Base-by-base conservation (phyloP, 2,113 vertebrate genomes). In the Terrapene triunguis region DNA sequence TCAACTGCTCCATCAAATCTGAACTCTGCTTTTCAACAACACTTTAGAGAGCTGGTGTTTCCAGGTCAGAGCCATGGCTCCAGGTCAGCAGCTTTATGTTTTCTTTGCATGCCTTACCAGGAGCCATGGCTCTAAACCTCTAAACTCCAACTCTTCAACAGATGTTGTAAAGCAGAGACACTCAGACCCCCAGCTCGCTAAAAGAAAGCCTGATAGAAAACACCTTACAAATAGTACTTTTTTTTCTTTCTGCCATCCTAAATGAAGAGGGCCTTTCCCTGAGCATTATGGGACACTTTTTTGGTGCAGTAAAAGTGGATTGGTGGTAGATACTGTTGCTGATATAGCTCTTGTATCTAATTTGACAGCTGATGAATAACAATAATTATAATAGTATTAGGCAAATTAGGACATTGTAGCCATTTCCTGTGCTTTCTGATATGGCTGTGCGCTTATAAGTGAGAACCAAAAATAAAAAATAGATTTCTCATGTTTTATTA, bases 401-500 rank as follows among this genome's bases (percentile, higher is more conserved):
- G 6, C 24, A 81, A n/a, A 76, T 87, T 54, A 54, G 24, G 6
- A 12, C 79, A 32, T 55, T 59, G 13, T 95, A 94, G 8, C 3
- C 9, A 50, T 94, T 94, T 90, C 27, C 55, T 93, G 3, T 85
- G 29, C 3, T 55, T 69, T 93, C 5, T 84, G 24, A 62, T 82
- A 80, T 25, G 11, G 5, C 1, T 55, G 59, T 48, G 38, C 51
- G 3, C n/a, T 92, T 72, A 10, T 79, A 94, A 85, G 2, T 59
- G 90, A 74, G 27, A 90, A 82, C 12, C 5, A 89, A 90, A 82
- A 89, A 82, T 89, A 83, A 92, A 85, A 93, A 76, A 53, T 57
- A 85, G 22, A 69, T 38, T 1, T 89, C 12, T 59, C 65, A 79
- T 88, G 27, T 83, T 95, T 93, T 94, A 90, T 93, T 94, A 90